phyloP scores from a whole-genome alignment of 2,797 vertebrate species.

The Tympanoctomys barrerae region DNA sequence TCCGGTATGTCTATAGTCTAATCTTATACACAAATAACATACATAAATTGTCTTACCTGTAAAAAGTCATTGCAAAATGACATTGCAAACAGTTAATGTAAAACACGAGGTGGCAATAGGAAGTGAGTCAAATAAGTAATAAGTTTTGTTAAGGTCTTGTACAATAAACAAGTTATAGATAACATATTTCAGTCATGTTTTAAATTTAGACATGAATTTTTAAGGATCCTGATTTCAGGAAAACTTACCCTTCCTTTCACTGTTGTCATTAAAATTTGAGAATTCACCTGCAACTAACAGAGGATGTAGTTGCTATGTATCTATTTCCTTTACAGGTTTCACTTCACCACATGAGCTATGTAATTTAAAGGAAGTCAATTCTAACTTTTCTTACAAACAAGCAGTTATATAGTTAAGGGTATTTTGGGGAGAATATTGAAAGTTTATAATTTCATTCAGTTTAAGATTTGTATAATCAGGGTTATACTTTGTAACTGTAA shows the following conservation, averaged over 20 bases:
- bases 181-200: background rate
- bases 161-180: background rate
- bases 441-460: conserved; percentile 46
- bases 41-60: conserved; percentile 30
- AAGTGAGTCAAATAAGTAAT: background rate
- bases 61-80: conserved; percentile 24
- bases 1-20: background rate
- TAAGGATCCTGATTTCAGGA: background rate
- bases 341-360: conserved; percentile 54
- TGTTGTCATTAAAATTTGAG: conserved; percentile 50
- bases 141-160: background rate
- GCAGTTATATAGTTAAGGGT: conserved; percentile 59
- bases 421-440: conserved; percentile 18
- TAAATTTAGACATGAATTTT: background rate
- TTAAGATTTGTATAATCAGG: background rate
- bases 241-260: conserved; percentile 47
- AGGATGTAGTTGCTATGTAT: background rate
- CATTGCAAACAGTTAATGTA: background rate
- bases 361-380: conserved; percentile 72
- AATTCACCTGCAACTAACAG: conserved; percentile 24
- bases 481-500: background rate
- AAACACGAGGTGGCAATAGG: background rate
- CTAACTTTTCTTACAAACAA: conserved; percentile 74
- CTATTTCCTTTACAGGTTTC: conserved; percentile 62
- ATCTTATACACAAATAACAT: background rate